phyloP scores from a whole-genome alignment of 2,888 invertebrate species.

The Acronicta alni region DNA sequence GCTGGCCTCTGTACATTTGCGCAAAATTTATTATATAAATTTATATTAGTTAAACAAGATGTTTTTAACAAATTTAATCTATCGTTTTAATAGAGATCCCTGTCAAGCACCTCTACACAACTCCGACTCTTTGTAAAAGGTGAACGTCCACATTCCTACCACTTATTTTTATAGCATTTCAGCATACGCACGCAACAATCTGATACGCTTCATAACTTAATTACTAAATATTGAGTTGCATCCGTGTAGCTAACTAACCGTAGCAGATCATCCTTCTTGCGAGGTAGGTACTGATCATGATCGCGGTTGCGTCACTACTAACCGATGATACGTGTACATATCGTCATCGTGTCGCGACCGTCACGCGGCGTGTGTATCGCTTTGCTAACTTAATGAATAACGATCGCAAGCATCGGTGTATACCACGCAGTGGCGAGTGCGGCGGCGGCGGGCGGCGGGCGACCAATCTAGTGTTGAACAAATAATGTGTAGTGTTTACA shows the following conservation, averaged over 20 bases:
- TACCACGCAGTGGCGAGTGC: slow-evolving; percentile 44
- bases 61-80: no score
- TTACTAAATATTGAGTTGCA: slow-evolving; percentile 20
- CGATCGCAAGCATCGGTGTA: slow-evolving; percentile 26
- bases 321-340: neutral
- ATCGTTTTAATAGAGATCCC: no score
- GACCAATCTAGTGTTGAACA: slow-evolving; percentile 55
- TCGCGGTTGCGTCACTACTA: slow-evolving; percentile 3
- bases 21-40: no score
- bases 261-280: slow-evolving; percentile 31
- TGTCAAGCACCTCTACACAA: no score
- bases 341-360: slow-evolving; percentile 29
- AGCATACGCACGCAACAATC: slow-evolving; percentile 29
- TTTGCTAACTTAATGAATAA: slow-evolving; percentile 24
- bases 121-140: slow-evolving; percentile 16
- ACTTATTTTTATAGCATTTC: slow-evolving; percentile 4
- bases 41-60: no score
- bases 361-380: slow-evolving; percentile 18
- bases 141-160: slow-evolving; percentile 14
- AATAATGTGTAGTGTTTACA: slow-evolving; percentile 66
- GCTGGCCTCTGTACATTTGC: no score
- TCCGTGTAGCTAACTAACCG: slow-evolving; percentile 29
- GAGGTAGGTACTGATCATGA: slow-evolving; percentile 16
- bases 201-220: slow-evolving; percentile 50
- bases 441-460: slow-evolving; percentile 38